Evolutionary conservation across 2,113 vertebrate species (phyloP).

Genomic region (Galeopterus variegatus): DNA sequence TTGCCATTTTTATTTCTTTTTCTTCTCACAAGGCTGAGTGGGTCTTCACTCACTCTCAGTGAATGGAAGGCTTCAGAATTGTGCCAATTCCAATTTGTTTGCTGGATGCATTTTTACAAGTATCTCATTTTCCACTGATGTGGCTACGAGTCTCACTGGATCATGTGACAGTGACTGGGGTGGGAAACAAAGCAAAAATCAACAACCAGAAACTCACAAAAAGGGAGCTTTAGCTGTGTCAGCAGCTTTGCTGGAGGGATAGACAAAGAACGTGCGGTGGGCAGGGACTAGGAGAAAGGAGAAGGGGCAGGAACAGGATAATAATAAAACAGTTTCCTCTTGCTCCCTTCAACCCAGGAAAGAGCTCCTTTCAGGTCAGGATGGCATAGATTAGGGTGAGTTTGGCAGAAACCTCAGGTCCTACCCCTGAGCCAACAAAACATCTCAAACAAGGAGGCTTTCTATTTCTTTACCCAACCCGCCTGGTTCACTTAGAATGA

Average conservation of each 20-base stretch:
- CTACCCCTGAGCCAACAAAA: not conserved
- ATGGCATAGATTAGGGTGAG: not conserved
- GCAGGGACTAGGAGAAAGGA: not conserved
- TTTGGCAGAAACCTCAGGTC: not conserved
- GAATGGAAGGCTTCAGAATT: constrained; percentile 27
- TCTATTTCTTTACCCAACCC: not conserved
- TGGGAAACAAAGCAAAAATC: constrained; percentile 7
- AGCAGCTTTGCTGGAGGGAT: not conserved
- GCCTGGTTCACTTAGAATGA: not conserved
- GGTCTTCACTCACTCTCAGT: not conserved
- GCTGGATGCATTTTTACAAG: constrained; percentile 30
- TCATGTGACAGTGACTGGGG: not conserved
- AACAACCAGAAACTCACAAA: not conserved
- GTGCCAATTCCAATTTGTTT: constrained; percentile 30
- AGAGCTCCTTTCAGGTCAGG: not conserved
- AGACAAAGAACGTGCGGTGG: not conserved
- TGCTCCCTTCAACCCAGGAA: not conserved
- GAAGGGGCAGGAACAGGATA: not conserved
- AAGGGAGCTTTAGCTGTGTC: not conserved
- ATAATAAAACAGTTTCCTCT: not conserved
- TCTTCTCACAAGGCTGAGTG: not conserved
- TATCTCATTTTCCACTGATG: constrained; percentile 55
- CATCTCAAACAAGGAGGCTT: not conserved
- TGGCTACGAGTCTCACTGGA: not conserved
- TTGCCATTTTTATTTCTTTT: constrained; percentile 1